These are phyloP conservation scores for Spheniscus mendiculus DNA, from an alignment of 2,113 vertebrate genomes.

Conservation along the genomic window DNA sequence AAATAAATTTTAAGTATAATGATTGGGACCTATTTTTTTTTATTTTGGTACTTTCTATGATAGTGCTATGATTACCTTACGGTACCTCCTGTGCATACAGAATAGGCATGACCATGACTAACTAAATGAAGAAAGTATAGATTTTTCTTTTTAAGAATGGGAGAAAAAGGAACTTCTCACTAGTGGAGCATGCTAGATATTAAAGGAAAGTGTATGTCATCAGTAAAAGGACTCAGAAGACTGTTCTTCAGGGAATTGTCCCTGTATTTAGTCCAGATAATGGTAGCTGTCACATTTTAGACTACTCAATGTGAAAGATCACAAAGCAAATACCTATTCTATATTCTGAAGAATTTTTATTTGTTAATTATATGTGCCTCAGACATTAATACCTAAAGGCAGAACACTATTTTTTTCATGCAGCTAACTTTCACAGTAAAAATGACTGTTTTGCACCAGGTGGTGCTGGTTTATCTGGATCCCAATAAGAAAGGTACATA, in stretches of 20 bases:
- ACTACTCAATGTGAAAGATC: background rate
- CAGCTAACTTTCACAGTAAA: background rate
- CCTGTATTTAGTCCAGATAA: background rate
- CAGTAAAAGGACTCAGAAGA: background rate
- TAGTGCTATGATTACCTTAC: background rate
- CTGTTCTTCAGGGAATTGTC: background rate
- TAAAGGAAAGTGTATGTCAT: background rate
- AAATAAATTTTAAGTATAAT: background rate
- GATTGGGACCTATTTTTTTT: background rate
- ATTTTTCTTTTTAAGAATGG: background rate
- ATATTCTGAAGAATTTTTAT: background rate
- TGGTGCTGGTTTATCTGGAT: background rate
- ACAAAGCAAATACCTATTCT: background rate
- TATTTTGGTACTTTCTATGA: background rate
- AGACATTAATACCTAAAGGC: background rate
- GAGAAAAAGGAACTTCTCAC: background rate
- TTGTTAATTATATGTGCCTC: background rate
- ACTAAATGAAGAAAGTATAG: background rate
- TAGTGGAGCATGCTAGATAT: background rate
- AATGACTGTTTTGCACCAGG: background rate
- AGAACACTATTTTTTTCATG: background rate
- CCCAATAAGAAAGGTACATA: background rate
- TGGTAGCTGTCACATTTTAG: background rate
- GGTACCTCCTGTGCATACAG: background rate
- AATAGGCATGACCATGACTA: background rate